Conservation (phyloP, 2,888 invertebrate genomes). For the Caenorhabditis sp. region DNA sequence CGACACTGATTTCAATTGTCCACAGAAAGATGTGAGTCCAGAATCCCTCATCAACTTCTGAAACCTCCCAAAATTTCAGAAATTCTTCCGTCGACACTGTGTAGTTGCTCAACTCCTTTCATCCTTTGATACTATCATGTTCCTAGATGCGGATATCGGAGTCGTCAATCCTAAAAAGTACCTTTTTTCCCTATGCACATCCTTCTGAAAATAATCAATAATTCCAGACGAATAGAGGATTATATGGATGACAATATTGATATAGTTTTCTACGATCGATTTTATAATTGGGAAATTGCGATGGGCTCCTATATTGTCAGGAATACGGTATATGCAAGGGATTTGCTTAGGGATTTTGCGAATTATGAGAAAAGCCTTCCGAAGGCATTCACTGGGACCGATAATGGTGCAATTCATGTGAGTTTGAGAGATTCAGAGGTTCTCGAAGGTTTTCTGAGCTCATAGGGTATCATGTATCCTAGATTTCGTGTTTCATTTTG, state of each 20-base stretch:
- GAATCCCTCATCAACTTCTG: too few relatives aligned
- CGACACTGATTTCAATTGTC: slow-evolving; percentile 16
- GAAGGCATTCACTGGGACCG: slow-evolving; percentile 43
- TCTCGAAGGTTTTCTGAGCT: too few relatives aligned
- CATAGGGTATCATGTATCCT: too few relatives aligned
- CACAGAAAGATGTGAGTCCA: slow-evolving; percentile 25
- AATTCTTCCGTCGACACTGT: slow-evolving; percentile 49
- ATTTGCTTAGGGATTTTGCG: slow-evolving; percentile 42
- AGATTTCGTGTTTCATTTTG: too few relatives aligned
- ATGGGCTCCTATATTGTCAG: slow-evolving; percentile 40
- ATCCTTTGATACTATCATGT: slow-evolving; percentile 27
- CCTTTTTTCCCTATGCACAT: too few relatives aligned
- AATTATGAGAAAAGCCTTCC: slow-evolving; percentile 43
- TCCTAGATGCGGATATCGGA: slow-evolving; percentile 45
- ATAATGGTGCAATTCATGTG: slow-evolving; percentile 43
- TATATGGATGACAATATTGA: slow-evolving; percentile 37
- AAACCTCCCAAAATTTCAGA: too few relatives aligned
- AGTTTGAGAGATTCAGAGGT: too few relatives aligned
- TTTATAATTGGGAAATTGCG: slow-evolving; percentile 42
- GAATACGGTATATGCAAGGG: slow-evolving; percentile 18
- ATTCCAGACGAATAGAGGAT: slow-evolving; percentile 43
- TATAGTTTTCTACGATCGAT: slow-evolving; percentile 42
- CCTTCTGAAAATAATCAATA: too few relatives aligned
- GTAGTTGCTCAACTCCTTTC: slow-evolving; percentile 25
- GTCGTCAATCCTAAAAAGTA: too few relatives aligned